A percentile compares a stretch with the other conserved stretches of the same genome.
Conservation (phyloP, 2,113 vertebrate genomes). For the Nipponia nippon region DNA sequence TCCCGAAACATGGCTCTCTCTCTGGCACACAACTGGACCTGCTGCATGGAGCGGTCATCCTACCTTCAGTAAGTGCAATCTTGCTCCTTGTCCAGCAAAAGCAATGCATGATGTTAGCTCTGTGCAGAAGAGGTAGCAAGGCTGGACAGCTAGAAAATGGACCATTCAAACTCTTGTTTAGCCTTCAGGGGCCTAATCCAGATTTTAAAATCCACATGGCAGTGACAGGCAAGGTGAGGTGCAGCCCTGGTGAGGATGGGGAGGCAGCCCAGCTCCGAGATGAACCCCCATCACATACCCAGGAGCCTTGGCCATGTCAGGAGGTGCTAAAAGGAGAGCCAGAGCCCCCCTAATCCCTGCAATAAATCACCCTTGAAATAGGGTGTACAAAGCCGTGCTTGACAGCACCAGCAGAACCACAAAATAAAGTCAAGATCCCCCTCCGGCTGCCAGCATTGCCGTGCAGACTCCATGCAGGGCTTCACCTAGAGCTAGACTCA, state of each 20-base stretch:
- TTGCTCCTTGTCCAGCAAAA: not conserved
- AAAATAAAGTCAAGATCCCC: not conserved
- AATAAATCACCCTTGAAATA: not conserved
- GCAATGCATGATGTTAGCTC: rapidly evolving
- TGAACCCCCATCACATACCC: too few relatives aligned
- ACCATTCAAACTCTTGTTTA: not conserved
- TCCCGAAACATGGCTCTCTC: rapidly evolving
- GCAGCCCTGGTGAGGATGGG: not conserved
- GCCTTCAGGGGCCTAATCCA: not conserved
- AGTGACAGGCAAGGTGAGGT: not conserved
- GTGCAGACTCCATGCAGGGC: not conserved
- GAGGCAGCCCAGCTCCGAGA: not conserved
- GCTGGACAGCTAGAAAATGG: not conserved
- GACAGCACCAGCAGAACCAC: not conserved
- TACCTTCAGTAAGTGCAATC: not conserved
- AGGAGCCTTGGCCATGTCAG: not conserved
- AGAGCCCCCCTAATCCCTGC: not conserved
- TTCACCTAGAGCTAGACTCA: rapidly evolving
- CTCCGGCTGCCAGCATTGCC: not conserved
- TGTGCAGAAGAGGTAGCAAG: not conserved
- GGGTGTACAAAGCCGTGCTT: not conserved
- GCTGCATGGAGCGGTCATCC: not conserved
- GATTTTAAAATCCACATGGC: not conserved
- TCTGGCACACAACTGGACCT: not conserved
- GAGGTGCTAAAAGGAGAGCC: not conserved